These are phyloP conservation scores for Quadriops clusia DNA, from an alignment of 2,888 invertebrate genomes.

Conservation along the genomic window DNA sequence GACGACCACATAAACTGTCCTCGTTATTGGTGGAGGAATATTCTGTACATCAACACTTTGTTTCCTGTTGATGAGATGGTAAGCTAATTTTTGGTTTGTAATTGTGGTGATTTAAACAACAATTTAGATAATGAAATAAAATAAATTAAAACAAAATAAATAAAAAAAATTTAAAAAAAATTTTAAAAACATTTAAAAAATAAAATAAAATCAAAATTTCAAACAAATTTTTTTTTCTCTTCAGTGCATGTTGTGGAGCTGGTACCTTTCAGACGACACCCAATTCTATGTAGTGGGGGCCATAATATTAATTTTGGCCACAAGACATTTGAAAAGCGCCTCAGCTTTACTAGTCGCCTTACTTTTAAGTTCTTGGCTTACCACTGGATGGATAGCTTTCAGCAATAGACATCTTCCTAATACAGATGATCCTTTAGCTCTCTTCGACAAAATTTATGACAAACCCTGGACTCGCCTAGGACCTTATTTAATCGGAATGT, in stretches of 20 bases:
- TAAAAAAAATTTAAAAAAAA: too few species aligned
- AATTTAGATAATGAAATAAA: not conserved
- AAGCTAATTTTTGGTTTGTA: slow-evolving; percentile 26
- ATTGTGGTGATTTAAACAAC: slow-evolving; percentile 1
- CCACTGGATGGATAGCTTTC: slow-evolving; percentile 70
- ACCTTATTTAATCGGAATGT: slow-evolving; percentile 76
- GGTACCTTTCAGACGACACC: slow-evolving; percentile 80
- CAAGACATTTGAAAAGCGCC: slow-evolving; percentile 68
- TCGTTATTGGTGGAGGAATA: slow-evolving; percentile 79
- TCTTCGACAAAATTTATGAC: slow-evolving; percentile 82
- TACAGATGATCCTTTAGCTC: slow-evolving; percentile 68
- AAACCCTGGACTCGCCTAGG: slow-evolving; percentile 81
- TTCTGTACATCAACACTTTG: slow-evolving; percentile 74
- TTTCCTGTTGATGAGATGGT: slow-evolving; percentile 81
- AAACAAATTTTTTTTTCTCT: slow-evolving; percentile 20
- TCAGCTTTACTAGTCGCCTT: slow-evolving; percentile 52
- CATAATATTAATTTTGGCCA: slow-evolving; percentile 66
- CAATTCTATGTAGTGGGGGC: slow-evolving; percentile 78
- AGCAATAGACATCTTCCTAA: slow-evolving; percentile 66
- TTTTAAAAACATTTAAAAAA: not conserved
- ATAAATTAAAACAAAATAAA: slow-evolving; percentile 1
- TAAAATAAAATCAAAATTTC: not conserved
- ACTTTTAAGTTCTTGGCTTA: slow-evolving; percentile 64
- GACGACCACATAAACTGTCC: slow-evolving; percentile 72
- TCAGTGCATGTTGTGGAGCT: slow-evolving; percentile 86